These are phyloP conservation scores for Metallyticus violacea DNA, from an alignment of 2,888 invertebrate species.

Conservation along the genomic window DNA sequence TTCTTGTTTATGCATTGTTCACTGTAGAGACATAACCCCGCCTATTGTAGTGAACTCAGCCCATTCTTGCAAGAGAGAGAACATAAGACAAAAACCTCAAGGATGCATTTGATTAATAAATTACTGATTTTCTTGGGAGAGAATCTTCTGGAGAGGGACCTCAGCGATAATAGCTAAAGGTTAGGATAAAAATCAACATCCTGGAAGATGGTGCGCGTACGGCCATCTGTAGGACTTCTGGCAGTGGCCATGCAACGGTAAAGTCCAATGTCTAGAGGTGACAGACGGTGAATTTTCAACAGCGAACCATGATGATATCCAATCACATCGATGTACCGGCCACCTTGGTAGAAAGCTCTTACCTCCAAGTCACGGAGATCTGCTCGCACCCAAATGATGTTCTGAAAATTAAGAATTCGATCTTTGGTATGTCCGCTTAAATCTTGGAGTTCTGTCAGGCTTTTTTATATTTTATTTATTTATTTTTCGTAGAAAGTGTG, in stretches of 20 bases:
- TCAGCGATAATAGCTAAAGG: not conserved
- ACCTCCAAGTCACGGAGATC: slow-evolving; percentile 37
- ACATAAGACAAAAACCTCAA: too few relatives aligned
- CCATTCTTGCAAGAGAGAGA: too few relatives aligned
- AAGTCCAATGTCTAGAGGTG: slow-evolving; percentile 37
- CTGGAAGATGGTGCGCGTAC: slow-evolving; percentile 37
- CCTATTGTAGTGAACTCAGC: too few relatives aligned
- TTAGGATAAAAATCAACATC: slow-evolving; percentile 39
- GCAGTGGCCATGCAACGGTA: slow-evolving; percentile 40
- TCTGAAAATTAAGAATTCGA: too few relatives aligned
- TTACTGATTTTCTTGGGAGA: too few relatives aligned
- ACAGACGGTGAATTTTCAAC: slow-evolving; percentile 35
- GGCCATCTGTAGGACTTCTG: slow-evolving; percentile 32
- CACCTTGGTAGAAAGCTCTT: slow-evolving; percentile 32
- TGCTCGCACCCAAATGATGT: slow-evolving; percentile 40
- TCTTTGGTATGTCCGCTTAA: too few relatives aligned
- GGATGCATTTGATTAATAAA: too few relatives aligned
- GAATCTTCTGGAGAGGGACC: not conserved
- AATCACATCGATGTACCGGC: slow-evolving; percentile 36
- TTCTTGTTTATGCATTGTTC: too few relatives aligned
- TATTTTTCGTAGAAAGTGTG: too few relatives aligned
- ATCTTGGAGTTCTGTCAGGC: too few relatives aligned
- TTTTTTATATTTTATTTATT: too few relatives aligned
- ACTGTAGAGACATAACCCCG: too few relatives aligned
- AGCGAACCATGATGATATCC: slow-evolving; percentile 36